phyloP scores from a whole-genome alignment of 2,797 vertebrate species.

The Hoplostethus atlanticus region DNA sequence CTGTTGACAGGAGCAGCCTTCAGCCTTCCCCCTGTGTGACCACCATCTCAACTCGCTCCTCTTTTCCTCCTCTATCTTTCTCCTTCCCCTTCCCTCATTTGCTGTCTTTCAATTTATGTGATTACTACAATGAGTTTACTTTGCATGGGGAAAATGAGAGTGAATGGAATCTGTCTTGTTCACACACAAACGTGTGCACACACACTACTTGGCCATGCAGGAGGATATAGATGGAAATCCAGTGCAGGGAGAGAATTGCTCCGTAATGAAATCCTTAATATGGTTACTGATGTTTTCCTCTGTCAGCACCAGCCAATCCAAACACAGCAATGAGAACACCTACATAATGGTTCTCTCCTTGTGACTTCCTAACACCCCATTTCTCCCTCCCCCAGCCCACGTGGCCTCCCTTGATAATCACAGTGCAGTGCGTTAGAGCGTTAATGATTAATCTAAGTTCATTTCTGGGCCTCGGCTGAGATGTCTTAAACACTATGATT shows the following conservation, averaged over 20 bases:
- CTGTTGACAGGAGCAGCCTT: conserved; percentile 73
- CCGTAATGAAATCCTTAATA: conserved; percentile 57
- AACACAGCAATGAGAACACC: conserved; percentile 25
- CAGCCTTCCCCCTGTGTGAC: conserved; percentile 34
- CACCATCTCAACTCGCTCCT: conserved; percentile 28
- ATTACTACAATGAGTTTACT: conserved; percentile 36
- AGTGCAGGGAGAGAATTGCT: conserved; percentile 29
- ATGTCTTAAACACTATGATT: conserved; percentile 73
- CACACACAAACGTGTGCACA: conserved; percentile 3
- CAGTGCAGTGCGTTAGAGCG: conserved; percentile 45
- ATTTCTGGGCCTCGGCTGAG: conserved; percentile 54
- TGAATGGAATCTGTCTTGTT: conserved; percentile 29
- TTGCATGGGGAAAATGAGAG: conserved; percentile 28
- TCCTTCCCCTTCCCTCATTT: neutral
- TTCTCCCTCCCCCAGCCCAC: conserved; percentile 33
- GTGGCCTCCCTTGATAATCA: conserved; percentile 53
- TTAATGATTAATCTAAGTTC: conserved; percentile 68
- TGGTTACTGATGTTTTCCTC: conserved; percentile 44
- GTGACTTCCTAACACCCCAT: neutral
- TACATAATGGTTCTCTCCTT: conserved; percentile 14
- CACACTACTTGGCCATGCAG: neutral
- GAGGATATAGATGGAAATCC: conserved; percentile 20
- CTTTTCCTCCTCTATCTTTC: conserved; percentile 14
- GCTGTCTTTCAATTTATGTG: conserved; percentile 34
- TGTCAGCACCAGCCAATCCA: conserved; percentile 51